Evolutionary conservation across 2,888 invertebrate species (phyloP), one percentile per base, ranked within the genome.

Genomic region (Seira sanloemensis): DNA sequence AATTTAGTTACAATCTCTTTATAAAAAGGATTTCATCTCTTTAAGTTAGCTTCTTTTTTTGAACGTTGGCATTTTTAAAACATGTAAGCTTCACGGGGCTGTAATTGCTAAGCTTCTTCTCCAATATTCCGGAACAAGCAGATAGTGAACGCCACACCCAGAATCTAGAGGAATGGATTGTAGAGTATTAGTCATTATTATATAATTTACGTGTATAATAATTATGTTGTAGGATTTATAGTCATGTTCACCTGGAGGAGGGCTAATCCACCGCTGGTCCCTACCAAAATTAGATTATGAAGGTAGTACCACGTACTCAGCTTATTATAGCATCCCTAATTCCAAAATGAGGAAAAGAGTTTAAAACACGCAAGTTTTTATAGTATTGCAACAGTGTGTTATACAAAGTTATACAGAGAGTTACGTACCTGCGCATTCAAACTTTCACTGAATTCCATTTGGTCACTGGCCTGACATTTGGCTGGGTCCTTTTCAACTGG

Each of bases 311-410:
- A 93, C 68, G 90, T 89, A 21, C 90, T 90, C 73, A 93, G 90
- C 86, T 91, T 91, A 0, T 89, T 90, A 24, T 92, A 91, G 88
- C 93, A 93, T 7, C 93, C 93, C 93, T 93, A 88, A 0, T 4
- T 37, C 12, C 37, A 88, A 85, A 37, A 37, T 58, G 16, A 68
- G 0, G 74, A 71, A 54, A 26, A 27, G 46, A 76, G 2, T 69
- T 19, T 25, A 46, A 46, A 16, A 65, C n/a, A 21, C 76, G 21
- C 23, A 78, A 84, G 25, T 62, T 37, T 18, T 37, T 21, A 1
- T 50, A 21, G 58, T 18, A 24, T 23, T 12, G 23, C 66, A 19
- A 62, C 5, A 2, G 1, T 25, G n/a, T 37, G 25, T 37, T 19
- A 27, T 65, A 23, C 54, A 19, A 66, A 80, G 87, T 82, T n/a